phyloP scores from a whole-genome alignment of 2,113 vertebrate genomes.

The Rhinoderma darwinii region DNA sequence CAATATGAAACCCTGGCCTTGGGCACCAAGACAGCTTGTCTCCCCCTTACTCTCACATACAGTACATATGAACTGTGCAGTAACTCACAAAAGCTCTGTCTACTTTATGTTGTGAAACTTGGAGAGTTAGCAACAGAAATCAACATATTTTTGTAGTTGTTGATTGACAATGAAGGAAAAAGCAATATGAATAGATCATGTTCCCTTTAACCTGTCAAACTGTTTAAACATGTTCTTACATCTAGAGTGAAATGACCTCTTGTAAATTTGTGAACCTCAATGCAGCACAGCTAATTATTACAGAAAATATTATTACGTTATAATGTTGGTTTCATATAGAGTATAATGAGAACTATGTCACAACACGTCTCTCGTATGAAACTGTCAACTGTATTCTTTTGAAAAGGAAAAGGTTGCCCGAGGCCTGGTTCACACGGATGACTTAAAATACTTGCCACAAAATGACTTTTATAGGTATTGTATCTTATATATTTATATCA shows the following conservation, averaged over 20 bases:
- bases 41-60: not conserved
- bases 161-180: not conserved
- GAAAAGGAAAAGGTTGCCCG: slow-evolving; percentile 5
- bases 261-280: not conserved
- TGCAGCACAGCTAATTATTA: not conserved
- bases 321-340: slow-evolving; percentile 11
- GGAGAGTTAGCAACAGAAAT: not conserved
- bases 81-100: not conserved
- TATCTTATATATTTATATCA: not conserved
- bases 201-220: not conserved
- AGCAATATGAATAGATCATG: not conserved
- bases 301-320: slow-evolving; percentile 7
- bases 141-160: not conserved
- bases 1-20: not conserved
- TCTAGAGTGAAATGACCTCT: not conserved
- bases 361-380: slow-evolving; percentile 10
- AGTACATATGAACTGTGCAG: not conserved
- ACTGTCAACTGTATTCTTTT: slow-evolving; percentile 34
- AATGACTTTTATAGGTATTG: not conserved
- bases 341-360: not conserved
- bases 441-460: not conserved
- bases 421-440: slow-evolving; percentile 24
- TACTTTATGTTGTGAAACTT: not conserved
- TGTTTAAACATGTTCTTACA: not conserved
- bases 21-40: not conserved